Evolutionary conservation across 2,113 vertebrate species (phyloP), one percentile per base, ranked within the genome.

Genomic region (Lasiurus borealis): DNA sequence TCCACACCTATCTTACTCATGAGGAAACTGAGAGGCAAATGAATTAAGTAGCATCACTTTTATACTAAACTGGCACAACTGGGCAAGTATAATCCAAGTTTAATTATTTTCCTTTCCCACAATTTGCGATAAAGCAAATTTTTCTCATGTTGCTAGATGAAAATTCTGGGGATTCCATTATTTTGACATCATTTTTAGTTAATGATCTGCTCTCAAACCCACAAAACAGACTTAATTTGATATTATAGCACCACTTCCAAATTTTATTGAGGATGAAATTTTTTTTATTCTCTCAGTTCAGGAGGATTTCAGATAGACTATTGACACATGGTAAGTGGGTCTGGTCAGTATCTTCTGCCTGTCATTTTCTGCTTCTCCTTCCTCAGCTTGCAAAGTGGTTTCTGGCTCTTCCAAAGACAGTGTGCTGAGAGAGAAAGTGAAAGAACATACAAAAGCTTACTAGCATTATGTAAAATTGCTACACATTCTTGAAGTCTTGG

Each of bases 301-400:
- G 18, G 15, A 85, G 69, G 6, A 93, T 69, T 72, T 95, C 68
- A 77, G n/a, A 27, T n/a, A 75, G 48, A 36, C 34, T 50, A 31
- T 25, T 50, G 77, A 68, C 25, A n/a, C 31, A 18, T 66, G 9
- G 15, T 66, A 73, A 88, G 36, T 68, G 82, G 40, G n/a, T 52
- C 76, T 2, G 25, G 68, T n/a, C 16, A 27, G 36, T 69, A 62
- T 31, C 27, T 78, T 72, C 19, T 84, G 6, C 85, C n/a, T 87
- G 6, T 88, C n/a, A 34, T 82, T 93, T 80, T 95, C 72, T 94
- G 23, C 31, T 75, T 62, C 48, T 78, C 21, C 2, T 69, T n/a
- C 50, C 34, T 54, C 62, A 76, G n/a, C 62, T 78, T 95, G 34
- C n/a, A 73, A 64, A 69, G 48, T 54, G 21, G 10, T 57, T 93